These are phyloP conservation scores for Myzus persicae DNA, from an alignment of 1,140 invertebrate genomes.

Conservation along the genomic window DNA sequence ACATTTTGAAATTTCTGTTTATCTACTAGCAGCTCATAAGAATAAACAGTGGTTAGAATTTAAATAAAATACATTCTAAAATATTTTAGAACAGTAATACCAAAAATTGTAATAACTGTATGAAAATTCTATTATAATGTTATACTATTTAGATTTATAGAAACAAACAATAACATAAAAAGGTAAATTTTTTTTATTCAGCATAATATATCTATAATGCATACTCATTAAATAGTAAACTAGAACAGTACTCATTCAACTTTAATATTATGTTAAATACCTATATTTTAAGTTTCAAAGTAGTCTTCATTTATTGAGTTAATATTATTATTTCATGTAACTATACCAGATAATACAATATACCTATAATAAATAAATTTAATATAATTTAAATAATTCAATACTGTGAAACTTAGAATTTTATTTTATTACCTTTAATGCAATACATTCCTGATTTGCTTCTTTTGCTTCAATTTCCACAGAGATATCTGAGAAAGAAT, in stretches of 20 bases:
- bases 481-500: neutral
- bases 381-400: too few relatives aligned
- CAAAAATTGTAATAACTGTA: too few relatives aligned
- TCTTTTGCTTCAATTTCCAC: constrained; percentile 42
- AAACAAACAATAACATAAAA: too few relatives aligned
- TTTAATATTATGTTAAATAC: neutral
- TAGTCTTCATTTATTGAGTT: neutral
- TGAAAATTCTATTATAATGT: too few relatives aligned
- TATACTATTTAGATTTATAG: too few relatives aligned
- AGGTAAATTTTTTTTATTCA: too few relatives aligned
- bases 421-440: constrained; percentile 44
- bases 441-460: constrained; percentile 43
- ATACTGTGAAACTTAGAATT: neutral
- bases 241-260: neutral
- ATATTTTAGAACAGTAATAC: too few relatives aligned
- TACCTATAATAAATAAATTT: too few relatives aligned
- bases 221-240: neutral
- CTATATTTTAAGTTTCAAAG: neutral
- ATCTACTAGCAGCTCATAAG: neutral
- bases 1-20: neutral
- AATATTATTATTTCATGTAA: neutral
- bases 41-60: neutral
- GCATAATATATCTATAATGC: too few relatives aligned
- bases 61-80: neutral
- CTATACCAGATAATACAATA: too few relatives aligned